phyloP scores from a whole-genome alignment of 1,140 invertebrate genomes.

The Bombus sibiricus region DNA sequence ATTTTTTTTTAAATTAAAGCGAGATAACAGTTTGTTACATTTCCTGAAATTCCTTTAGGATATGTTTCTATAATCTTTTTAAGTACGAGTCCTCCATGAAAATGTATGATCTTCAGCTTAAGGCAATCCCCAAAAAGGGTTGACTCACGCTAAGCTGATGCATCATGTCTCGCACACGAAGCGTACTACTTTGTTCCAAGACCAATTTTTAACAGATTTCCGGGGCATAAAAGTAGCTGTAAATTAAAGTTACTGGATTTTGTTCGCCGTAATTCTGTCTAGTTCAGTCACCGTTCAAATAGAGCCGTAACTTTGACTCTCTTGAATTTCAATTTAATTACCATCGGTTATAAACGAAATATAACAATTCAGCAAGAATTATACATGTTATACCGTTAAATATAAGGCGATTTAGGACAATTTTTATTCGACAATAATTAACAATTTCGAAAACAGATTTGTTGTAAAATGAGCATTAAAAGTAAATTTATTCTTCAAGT shows the following conservation, averaged over 20 bases:
- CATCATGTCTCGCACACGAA: not conserved
- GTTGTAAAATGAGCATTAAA: no score
- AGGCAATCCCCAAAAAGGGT: not conserved
- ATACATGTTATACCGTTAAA: no score
- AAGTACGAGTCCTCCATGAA: not conserved
- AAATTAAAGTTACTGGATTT: conserved; percentile 3
- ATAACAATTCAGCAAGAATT: no score
- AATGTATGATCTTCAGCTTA: not conserved
- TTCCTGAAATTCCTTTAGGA: not conserved
- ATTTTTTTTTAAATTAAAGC: no score
- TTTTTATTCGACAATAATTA: no score
- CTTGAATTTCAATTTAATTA: not conserved
- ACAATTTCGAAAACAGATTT: not conserved
- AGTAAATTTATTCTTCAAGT: no score
- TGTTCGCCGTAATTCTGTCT: not conserved
- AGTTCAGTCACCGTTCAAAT: not conserved
- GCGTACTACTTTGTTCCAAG: not conserved
- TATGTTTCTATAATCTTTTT: not conserved
- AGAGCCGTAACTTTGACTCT: not conserved
- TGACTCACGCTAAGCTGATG: not conserved
- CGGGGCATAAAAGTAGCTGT: not conserved
- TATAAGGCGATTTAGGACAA: no score
- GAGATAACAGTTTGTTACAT: not conserved
- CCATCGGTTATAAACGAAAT: not conserved
- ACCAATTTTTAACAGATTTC: not conserved